These are phyloP conservation scores for Acrossocheilus wenchowensis DNA, from an alignment of 2,797 vertebrate species.

Conservation along the genomic window DNA sequence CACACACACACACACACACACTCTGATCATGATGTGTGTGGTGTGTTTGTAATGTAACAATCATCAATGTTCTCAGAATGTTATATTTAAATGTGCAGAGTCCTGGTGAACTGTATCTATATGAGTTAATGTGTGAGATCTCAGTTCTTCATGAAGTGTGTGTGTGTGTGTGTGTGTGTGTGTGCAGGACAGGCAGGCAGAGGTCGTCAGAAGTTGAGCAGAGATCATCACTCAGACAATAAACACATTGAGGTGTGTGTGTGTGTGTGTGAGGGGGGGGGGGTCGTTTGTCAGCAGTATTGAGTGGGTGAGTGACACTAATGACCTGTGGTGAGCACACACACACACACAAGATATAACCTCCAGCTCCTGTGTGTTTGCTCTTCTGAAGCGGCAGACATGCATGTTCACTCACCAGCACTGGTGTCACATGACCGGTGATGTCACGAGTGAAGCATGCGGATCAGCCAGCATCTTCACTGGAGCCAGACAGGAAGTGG, in stretches of 20 bases:
- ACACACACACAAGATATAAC: not conserved
- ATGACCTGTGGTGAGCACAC: constrained; percentile 37
- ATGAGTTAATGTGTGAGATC: not conserved
- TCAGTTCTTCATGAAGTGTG: not conserved
- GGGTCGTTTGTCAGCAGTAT: constrained; percentile 24
- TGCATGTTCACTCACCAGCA: not conserved
- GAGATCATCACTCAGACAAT: not conserved
- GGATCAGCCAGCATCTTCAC: not conserved
- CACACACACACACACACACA: not conserved
- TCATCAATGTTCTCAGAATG: not conserved
- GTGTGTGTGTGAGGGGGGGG: no score
- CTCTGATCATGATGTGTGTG: not conserved
- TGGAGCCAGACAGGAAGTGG: constrained; percentile 56
- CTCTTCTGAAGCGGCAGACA: not conserved
- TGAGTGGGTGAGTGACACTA: constrained; percentile 33
- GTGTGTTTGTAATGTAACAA: not conserved
- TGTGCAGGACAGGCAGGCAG: not conserved
- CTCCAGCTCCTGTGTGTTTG: not conserved
- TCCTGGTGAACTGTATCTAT: not conserved
- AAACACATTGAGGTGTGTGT: not conserved
- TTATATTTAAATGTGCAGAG: not conserved
- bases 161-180: not conserved
- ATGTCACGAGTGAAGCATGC: not conserved
- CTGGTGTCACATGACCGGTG: constrained; percentile 8
- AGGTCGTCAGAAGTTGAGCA: not conserved